Conservation (phyloP, 2,888 invertebrate genomes). For the Bimastos eiseni region DNA sequence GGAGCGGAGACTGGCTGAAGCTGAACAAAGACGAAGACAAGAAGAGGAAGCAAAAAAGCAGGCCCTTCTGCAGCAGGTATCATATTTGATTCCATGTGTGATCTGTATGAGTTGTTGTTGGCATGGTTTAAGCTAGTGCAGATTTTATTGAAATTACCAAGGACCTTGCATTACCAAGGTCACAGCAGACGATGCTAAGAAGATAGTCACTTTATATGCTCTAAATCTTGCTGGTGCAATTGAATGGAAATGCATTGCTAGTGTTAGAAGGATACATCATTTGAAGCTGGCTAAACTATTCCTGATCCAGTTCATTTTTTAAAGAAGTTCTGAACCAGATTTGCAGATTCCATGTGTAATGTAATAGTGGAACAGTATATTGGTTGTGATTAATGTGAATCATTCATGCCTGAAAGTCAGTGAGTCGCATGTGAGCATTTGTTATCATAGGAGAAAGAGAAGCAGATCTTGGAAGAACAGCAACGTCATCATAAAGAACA, state of each 20-base stretch:
- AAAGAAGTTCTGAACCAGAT: background rate
- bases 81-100: background rate
- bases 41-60: background rate
- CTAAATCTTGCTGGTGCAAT: too few species aligned
- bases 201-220: background rate
- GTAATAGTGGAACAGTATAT: background rate
- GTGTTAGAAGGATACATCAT: too few species aligned
- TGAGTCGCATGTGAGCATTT: background rate
- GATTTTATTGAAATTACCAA: background rate
- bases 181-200: background rate
- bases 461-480: background rate
- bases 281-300: background rate
- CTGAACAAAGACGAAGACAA: background rate
- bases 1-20: slow-evolving; percentile 4
- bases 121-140: background rate
- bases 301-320: background rate
- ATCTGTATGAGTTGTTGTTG: background rate
- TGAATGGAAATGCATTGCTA: too few species aligned
- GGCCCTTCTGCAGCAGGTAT: background rate
- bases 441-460: background rate
- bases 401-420: background rate
- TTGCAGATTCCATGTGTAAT: background rate
- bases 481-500: background rate
- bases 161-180: background rate
- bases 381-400: background rate